Evolutionary conservation across 2,113 vertebrate species (phyloP), one percentile per base, ranked within the genome.

Genomic region (Petroica traversi): DNA sequence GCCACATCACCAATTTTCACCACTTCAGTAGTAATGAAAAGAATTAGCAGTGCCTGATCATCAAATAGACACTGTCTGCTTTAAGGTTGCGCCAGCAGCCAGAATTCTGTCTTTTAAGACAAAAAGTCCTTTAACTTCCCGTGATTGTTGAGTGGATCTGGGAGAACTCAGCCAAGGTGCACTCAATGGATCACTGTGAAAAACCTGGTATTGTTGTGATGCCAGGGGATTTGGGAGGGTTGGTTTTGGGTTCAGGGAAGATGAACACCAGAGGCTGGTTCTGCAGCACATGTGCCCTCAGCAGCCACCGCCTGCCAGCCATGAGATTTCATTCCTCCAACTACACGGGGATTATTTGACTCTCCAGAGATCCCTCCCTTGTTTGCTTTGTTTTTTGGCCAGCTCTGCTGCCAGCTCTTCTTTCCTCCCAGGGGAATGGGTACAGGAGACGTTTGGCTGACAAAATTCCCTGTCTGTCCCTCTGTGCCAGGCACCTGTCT

Each of bases 301-400:
- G 73, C 84, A 89, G 77, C 46, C 51, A 16, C 58, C 7, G 4
- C 84, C 92, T 82, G 83, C 8, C 31, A 67, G 58, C 93, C 31
- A n/a, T 34, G 83, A 92, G 76, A 63, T 96, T 97, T 92, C n/a
- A n/a, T 74, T 92, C 34, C 85, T 86, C 19, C 2, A 9, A 38
- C 90, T 16, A 23, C 95, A 77, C 2, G 2, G 31, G 95, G 87
- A 89, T 97, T 71, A 83, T 96, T 84, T 89, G 90, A 80, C 74
- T 97, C 95, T 95, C 94, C 68, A 29, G 92, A 73, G 71, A 93
- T 13, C 19, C 49, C 12, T 80, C 28, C 66, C 88, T 88, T 62
- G 61, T 84, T 97, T 46, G 22, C 82, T 96, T 97, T 97, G 92
- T 51, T 88, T 84, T 85, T 34, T 13, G 2, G 94, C 95, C 97